Evolutionary conservation across 2,888 invertebrate genomes (phyloP), one percentile per base, ranked within the genome.

Genomic region (Rotaria magnacalcarata): DNA sequence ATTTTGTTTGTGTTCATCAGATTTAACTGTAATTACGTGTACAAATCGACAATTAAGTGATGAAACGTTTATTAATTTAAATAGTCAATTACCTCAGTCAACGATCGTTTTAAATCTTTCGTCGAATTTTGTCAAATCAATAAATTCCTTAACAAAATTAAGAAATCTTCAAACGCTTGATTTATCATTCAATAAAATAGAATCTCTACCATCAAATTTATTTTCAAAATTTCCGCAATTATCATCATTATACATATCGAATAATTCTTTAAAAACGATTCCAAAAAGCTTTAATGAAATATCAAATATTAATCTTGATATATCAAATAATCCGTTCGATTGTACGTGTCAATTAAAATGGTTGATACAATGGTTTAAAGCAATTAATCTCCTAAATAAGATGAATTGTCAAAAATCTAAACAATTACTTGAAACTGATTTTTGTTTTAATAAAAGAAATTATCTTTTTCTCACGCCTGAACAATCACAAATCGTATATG

Each of bases 401-500:
- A 47, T 47, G 0, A 80, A 80, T 47, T 80, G 80, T 80, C 24
- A 67, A n/a, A 52, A 52, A 52, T 52, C 34, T 27, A 67, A n/a
- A 27, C 6, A 27, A 27, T 27, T 67, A 34, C 27, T 24, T 24
- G 80, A 80, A 80, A 43, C n/a, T 41, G 80, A 80, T 80, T 80
- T 80, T n/a, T 80, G 80, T 80, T 8, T 47, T n/a, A 80, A 67
- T 41, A 47, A 47, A 21, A 47, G 34, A n/a, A 80, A 47, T 47
- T 47, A 19, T 43, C 10, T 80, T 8, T 10, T 19, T n/a, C 47
- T 47, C 6, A 47, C 24, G 11, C 80, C 80, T n/a, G 80, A 80
- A 47, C 80, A 80, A 80, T 80, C 80, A n/a, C 80, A 80, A 80
- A n/a, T 80, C 2, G 80, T 80, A n/a, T 80, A 80, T 47, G 19